A percentile compares a stretch with the other conserved stretches of the same genome.
Evolutionary conservation across 2,888 invertebrate species (phyloP).

Genomic region (Strigamia transsilvanica): DNA sequence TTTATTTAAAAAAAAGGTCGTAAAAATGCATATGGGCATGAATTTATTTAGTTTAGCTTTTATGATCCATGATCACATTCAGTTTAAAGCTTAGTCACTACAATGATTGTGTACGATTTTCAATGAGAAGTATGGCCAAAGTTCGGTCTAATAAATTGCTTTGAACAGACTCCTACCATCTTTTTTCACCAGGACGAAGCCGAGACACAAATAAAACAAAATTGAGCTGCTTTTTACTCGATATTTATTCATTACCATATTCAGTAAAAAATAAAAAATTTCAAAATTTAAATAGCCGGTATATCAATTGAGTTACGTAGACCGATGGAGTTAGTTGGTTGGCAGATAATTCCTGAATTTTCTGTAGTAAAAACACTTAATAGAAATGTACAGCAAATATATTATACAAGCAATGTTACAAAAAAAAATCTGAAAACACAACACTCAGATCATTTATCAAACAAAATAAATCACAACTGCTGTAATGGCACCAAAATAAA

Average conservation of each 20-base stretch:
- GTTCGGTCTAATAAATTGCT: constrained; percentile 20
- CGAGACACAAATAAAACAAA: neutral
- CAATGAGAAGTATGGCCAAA: constrained; percentile 17
- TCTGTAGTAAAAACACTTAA: constrained; percentile 4
- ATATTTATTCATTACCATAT: constrained; percentile 21
- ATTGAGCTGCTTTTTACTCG: neutral
- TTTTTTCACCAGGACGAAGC: neutral
- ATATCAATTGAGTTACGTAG: neutral
- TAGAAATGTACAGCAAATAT: constrained; percentile 19
- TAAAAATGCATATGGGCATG: neutral
- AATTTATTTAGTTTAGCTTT: neutral
- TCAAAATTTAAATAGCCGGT: constrained; percentile 24
- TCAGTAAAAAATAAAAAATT: constrained; percentile 30
- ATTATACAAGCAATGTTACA: constrained; percentile 21
- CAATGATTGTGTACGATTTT: constrained; percentile 21
- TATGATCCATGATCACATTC: neutral
- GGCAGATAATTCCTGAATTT: neutral
- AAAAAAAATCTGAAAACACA: constrained; percentile 23
- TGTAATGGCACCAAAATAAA: constrained; percentile 5
- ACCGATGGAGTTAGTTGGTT: neutral
- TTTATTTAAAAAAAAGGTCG: neutral
- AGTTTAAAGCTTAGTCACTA: constrained; percentile 11
- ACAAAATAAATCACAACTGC: constrained; percentile 1
- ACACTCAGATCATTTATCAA: constrained; percentile 2
- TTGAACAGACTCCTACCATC: neutral